Evolutionary conservation across 2,797 vertebrate genomes (phyloP), one percentile per base, ranked within the genome.

Genomic region (Enteromius treurensis): DNA sequence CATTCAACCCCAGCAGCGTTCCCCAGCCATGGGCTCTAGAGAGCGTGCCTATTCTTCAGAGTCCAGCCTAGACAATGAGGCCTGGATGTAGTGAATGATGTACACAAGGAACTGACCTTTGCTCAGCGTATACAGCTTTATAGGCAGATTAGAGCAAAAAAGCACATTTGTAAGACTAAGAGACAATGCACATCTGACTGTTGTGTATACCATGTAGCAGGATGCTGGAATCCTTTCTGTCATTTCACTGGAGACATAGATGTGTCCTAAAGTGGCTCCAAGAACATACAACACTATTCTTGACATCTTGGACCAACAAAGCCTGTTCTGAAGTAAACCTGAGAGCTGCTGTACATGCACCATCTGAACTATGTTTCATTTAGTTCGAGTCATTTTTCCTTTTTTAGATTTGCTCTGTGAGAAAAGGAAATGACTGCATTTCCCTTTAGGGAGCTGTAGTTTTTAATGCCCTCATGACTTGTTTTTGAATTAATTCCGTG

Each of bases 61-160:
- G 83, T 88, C 94, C 82, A 92, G 91, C 85, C 87, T 95, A 81
- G 94, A 95, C 84, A 87, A 91, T 76, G 94, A 95, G 85, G 91
- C 92, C 82, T 95, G 94, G 94, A 95, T 95, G 93, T 96, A 94
- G 90, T 74, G 78, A 73, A n/a, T 68, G 71, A 82, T 8, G 49
- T 37, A 29, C 13, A 21, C 60, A 51, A n/a, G 23, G 32, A 64
- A 64, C 14, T 32, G 14, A 32, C 68, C n/a, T 45, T 65, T n/a
- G 5, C 55, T 58, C 11, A 29, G 60, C 3, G 47, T n/a, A 32
- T 34, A 49, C 40, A 64, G n/a, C 40, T 65, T 68, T 77, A 77
- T 15, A 83, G n/a, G 51, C n/a, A 71, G 51, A 51, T 29, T 26
- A 51, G 26, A 73, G 53, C 34, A 29, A 32, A 40, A 51, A 77